These are phyloP conservation scores for Cataglyphis hispanica DNA, from an alignment of 1,140 invertebrate genomes.

Conservation along the genomic window DNA sequence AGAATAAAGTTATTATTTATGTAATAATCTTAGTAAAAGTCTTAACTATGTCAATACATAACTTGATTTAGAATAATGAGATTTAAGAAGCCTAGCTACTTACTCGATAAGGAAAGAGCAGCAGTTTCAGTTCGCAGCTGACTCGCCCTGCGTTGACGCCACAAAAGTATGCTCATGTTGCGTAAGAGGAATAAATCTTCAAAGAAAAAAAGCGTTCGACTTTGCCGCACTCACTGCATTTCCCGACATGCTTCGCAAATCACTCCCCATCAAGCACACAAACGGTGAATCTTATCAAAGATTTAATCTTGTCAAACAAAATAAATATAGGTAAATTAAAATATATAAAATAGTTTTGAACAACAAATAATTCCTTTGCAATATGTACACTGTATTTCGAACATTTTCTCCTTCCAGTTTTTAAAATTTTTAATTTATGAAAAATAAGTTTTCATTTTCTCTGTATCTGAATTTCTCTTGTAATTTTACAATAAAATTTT, in stretches of 20 bases:
- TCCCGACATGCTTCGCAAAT: not conserved
- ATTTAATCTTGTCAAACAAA: not conserved
- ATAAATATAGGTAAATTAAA: not conserved
- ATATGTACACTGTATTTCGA: not conserved
- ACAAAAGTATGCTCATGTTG: constrained; percentile 79
- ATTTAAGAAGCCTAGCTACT: constrained; percentile 59
- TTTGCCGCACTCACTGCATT: not conserved
- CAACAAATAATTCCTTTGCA: not conserved
- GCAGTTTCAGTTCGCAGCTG: constrained; percentile 68
- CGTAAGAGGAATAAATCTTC: not conserved
- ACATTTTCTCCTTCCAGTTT: too few species aligned
- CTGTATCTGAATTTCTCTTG: too few species aligned
- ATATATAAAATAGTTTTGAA: not conserved
- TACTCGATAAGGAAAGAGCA: constrained; percentile 71
- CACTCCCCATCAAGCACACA: not conserved
- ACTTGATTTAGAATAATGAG: not conserved
- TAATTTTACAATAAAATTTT: not conserved
- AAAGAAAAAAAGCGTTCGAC: not conserved
- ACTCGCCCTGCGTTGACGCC: constrained; percentile 77
- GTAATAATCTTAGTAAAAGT: not conserved
- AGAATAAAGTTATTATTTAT: not conserved
- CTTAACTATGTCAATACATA: not conserved
- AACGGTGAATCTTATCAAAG: not conserved
- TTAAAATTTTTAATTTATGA: too few species aligned
- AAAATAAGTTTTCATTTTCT: too few species aligned